Conservation (phyloP, 2,888 invertebrate species). For the Nasonovia ribisnigri region DNA sequence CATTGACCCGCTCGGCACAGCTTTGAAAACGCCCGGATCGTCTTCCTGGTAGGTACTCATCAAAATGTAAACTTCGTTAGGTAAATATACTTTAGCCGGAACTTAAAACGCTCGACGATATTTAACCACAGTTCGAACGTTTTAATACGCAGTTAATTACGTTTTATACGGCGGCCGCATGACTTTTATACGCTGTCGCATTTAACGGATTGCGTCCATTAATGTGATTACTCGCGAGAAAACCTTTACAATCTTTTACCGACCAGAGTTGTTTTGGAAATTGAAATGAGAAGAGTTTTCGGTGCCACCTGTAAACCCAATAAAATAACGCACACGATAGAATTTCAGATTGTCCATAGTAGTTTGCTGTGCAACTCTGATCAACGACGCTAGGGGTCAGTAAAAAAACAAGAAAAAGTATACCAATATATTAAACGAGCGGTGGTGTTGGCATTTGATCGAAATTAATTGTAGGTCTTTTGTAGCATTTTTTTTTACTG, state of each 20-base stretch:
- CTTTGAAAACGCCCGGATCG: neutral
- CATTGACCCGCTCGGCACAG: neutral
- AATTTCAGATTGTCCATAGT: neutral
- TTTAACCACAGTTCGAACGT: constrained; percentile 37
- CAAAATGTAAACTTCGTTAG: constrained; percentile 44
- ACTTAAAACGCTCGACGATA: constrained; percentile 26
- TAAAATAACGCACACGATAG: neutral
- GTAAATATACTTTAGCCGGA: constrained; percentile 10
- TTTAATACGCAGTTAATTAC: constrained; percentile 49
- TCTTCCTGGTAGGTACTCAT: constrained; percentile 7
- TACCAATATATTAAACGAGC: neutral
- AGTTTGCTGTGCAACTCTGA: neutral
- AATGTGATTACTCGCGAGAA: constrained; percentile 17
- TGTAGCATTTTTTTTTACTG: neutral
- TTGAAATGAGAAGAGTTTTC: neutral
- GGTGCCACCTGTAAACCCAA: neutral
- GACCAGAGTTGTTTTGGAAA: neutral
- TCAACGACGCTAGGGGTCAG: neutral
- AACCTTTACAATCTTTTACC: constrained; percentile 34
- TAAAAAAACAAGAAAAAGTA: neutral
- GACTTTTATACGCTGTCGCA: constrained; percentile 19
- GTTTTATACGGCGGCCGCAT: neutral
- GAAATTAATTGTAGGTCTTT: neutral
- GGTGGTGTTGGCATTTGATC: neutral
- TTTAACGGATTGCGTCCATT: constrained; percentile 41